Evolutionary conservation across 92 coral and sea anemone species (phyloP).

Genomic region (Parazoanthus darwini): DNA sequence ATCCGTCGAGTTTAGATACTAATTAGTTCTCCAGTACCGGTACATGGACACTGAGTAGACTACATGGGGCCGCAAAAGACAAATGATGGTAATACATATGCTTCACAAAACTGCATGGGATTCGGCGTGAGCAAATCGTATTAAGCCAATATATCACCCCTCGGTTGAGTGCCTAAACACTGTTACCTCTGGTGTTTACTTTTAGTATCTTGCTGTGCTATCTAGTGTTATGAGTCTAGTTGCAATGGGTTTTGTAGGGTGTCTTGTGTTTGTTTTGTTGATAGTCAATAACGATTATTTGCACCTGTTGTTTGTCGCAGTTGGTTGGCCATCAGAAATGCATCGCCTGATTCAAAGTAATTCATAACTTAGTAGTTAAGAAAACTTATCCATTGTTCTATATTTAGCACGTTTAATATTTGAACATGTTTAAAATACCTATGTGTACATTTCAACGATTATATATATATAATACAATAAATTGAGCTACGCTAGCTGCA

Average conservation of each 20-base stretch:
- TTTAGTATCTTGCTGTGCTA: background rate
- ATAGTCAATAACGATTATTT: too few species aligned
- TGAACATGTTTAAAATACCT: background rate
- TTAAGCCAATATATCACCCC: background rate
- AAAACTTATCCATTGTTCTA: background rate
- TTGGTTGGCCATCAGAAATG: background rate
- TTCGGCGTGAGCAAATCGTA: too few species aligned
- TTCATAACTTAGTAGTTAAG: background rate
- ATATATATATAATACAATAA: too few species aligned
- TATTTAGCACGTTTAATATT: background rate
- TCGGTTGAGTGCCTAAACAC: background rate
- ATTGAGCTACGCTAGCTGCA: background rate
- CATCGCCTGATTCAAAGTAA: background rate
- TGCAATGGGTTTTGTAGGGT: background rate
- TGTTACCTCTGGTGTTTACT: background rate
- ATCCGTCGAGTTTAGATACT: too few species aligned
- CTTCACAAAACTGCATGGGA: background rate
- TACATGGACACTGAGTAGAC: background rate
- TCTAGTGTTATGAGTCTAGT: too few species aligned
- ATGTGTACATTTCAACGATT: too few species aligned
- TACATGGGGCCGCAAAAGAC: background rate
- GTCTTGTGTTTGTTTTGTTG: background rate
- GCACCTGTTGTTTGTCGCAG: background rate
- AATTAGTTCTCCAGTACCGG: background rate
- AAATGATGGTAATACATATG: background rate